Base-by-base conservation (phyloP, 2,888 invertebrate genomes). In the Camponotus fellah region DNA sequence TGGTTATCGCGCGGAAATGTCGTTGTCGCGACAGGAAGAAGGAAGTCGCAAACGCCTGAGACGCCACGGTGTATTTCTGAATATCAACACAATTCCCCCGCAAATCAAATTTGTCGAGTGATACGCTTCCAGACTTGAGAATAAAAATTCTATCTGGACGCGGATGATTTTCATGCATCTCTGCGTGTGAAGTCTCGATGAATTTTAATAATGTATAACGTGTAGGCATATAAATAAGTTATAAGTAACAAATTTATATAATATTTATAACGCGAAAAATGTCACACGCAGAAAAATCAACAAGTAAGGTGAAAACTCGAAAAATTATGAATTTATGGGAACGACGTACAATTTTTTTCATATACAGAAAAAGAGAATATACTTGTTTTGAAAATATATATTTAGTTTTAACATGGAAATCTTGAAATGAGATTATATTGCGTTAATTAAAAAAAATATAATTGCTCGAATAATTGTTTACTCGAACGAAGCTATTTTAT, bases 1-100 rank as follows among this genome's bases (percentile, higher is more conserved):
- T 21, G 40, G 40, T 77, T 79, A 71, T 79, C 79, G 46, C 79
- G 60, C 60, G 10, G 21, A 46, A 79, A 14, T 68, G 8, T 53
- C 72, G 60, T 3, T 34, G 72, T 72, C 37, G 72, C 60, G 60
- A 43, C 56, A 14, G 46, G 56, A 49, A 37, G 60, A 21, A 26
- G 26, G 2, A 66, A 43, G 68, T 76, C 17, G 49, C 75, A 46
- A 68, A 21, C 49, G 37, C 37, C 14, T 5, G 40, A n/a, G 40
- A 77, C 26, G n/a, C n/a, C n/a, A 26, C 14, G 26, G 40, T 43
- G 40, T 43, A 14, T 56, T 26, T 32, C 3, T 26, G 32, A 77
- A 77, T 56, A 14, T 77, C 14, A 65, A 65, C 14, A 58, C 9
- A 46, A 65, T 76, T 76, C 32, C 17, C 46, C 37, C 26, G 66